Percentiles rank a stretch among this genome's conserved stretches.
Evolutionary conservation across 2,113 vertebrate genomes (phyloP).

Genomic region (Ceyx margarethae): DNA sequence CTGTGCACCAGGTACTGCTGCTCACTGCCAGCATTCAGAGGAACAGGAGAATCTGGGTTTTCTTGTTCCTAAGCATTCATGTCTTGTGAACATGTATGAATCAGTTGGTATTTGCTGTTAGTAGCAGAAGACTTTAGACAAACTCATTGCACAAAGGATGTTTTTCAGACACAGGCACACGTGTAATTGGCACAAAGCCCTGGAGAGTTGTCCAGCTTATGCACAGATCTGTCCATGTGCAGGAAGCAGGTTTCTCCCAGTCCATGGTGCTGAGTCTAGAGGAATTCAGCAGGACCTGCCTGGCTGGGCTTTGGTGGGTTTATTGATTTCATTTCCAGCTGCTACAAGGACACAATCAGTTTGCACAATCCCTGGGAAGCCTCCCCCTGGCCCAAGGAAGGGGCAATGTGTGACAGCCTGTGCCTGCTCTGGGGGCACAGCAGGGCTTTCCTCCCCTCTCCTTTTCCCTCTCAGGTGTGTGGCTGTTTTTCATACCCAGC

Average conservation of each 20-base stretch:
- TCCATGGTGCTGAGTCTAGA: not conserved
- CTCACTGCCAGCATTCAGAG: not conserved
- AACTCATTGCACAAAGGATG: not conserved
- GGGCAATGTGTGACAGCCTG: not conserved
- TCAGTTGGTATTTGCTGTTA: not conserved
- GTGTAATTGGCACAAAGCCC: not conserved
- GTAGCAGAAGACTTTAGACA: not conserved
- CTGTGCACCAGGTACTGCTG: rapidly evolving
- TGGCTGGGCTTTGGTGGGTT: not conserved
- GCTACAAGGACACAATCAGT: not conserved
- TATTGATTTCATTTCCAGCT: not conserved
- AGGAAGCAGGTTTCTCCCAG: not conserved
- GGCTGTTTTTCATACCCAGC: not conserved
- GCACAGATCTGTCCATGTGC: not conserved
- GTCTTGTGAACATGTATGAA: not conserved
- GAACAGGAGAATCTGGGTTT: not conserved
- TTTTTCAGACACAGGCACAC: not conserved
- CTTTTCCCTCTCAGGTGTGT: not conserved
- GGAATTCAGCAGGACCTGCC: not conserved
- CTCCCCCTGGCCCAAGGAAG: not conserved
- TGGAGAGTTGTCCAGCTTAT: not conserved
- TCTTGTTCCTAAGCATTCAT: not conserved
- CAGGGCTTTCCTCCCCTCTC: not conserved
- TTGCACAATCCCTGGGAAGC: not conserved
- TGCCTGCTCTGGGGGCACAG: not conserved